Evolutionary conservation across 2,888 invertebrate species (phyloP).

Genomic region (Portevinia maculata): DNA sequence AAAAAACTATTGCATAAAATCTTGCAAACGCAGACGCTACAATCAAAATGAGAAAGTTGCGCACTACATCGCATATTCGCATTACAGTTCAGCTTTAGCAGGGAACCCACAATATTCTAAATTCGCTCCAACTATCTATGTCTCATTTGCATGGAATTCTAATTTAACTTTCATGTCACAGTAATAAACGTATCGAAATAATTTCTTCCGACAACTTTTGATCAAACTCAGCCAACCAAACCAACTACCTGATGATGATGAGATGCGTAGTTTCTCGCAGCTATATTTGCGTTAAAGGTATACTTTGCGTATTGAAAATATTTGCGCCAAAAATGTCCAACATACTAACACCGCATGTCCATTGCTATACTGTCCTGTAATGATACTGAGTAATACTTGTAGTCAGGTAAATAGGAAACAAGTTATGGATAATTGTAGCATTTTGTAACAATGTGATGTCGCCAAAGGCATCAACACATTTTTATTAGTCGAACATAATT

Average conservation of each 20-base stretch:
- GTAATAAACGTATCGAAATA: constrained; percentile 1
- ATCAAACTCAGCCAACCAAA: constrained; percentile 11
- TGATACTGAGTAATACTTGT: not conserved
- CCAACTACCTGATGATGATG: too few species aligned
- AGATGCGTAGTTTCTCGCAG: constrained; percentile 4
- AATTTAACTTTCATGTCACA: constrained; percentile 18
- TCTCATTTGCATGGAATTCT: constrained; percentile 29
- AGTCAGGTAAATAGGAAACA: constrained; percentile 1
- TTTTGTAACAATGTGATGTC: constrained; percentile 18
- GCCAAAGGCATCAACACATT: constrained; percentile 1
- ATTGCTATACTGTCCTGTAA: not conserved
- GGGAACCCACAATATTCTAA: constrained; percentile 6
- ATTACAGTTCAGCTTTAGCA: constrained; percentile 3
- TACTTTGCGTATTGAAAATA: not conserved
- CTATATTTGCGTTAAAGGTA: not conserved
- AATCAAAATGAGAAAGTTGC: constrained; percentile 28
- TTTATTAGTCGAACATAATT: not conserved
- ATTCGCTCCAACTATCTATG: constrained; percentile 1
- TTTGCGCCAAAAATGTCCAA: constrained; percentile 47
- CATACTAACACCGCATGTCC: constrained; percentile 5
- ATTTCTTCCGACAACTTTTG: not conserved
- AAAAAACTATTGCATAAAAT: not conserved
- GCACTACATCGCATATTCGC: not conserved
- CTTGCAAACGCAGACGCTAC: not conserved
- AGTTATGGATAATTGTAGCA: constrained; percentile 19